phyloP scores from a whole-genome alignment of 2,113 vertebrate genomes.

The Platycercus adscitus region DNA sequence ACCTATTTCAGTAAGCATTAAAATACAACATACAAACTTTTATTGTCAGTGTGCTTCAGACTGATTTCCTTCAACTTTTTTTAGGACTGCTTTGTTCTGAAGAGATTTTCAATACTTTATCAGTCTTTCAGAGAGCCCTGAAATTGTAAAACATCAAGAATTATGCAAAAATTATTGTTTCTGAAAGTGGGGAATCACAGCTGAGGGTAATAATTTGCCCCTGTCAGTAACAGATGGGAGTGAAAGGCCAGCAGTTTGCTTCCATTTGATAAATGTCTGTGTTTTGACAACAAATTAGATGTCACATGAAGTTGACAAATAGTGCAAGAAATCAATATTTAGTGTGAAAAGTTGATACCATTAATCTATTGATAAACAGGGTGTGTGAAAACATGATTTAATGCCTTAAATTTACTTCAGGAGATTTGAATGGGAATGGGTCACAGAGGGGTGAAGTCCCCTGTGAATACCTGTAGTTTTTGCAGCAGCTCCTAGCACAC shows the following conservation, averaged over 20 bases:
- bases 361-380: neutral
- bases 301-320: constrained; percentile 25
- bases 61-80: neutral
- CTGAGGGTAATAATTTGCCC: neutral
- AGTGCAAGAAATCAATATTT: constrained; percentile 44
- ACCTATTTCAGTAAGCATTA: neutral
- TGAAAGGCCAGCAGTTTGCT: constrained; percentile 33
- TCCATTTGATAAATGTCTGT: constrained; percentile 23
- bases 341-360: neutral
- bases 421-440: neutral
- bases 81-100: neutral
- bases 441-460: rapidly evolving
- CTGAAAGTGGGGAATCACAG: neutral
- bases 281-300: constrained; percentile 59
- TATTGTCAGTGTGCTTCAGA: neutral
- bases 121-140: neutral
- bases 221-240: neutral
- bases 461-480: neutral
- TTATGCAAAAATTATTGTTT: neutral
- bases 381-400: neutral
- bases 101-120: neutral
- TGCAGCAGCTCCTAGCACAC: neutral
- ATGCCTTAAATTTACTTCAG: neutral
- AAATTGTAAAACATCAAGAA: neutral
- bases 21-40: neutral